Percentiles rank a stretch among this genome's conserved stretches.
phyloP scores from a whole-genome alignment of 2,113 vertebrate genomes.

The Callaeas wilsoni region DNA sequence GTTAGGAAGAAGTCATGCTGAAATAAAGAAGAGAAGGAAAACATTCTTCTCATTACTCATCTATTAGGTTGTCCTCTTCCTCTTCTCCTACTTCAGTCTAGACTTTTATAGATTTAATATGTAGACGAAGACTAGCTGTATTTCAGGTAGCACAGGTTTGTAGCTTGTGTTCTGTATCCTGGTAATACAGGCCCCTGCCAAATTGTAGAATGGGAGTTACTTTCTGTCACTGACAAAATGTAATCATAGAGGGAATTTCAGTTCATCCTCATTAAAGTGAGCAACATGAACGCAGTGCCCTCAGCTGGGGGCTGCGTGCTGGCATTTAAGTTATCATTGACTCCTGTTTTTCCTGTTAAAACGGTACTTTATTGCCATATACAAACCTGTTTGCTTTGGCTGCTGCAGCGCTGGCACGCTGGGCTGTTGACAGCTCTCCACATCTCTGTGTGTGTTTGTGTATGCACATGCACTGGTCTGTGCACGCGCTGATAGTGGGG shows the following conservation, averaged over 20 bases:
- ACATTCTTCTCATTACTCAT: background rate
- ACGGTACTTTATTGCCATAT: background rate
- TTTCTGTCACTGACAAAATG: background rate
- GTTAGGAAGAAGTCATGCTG: background rate
- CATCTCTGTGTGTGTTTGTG: background rate
- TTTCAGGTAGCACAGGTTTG: background rate
- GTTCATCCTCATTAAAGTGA: background rate
- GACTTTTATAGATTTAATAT: background rate
- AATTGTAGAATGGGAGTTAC: background rate
- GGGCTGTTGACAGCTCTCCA: background rate
- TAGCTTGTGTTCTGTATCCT: background rate
- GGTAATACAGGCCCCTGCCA: background rate
- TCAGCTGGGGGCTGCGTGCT: background rate
- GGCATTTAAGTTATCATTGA: background rate
- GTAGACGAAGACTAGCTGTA: background rate
- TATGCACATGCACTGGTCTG: background rate
- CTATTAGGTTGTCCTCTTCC: background rate
- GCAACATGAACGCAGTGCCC: background rate
- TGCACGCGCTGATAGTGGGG: background rate
- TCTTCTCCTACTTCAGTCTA: background rate
- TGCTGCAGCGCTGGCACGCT: background rate
- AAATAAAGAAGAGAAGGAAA: background rate
- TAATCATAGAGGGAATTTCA: background rate
- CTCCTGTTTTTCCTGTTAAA: background rate
- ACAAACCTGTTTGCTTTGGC: background rate